Evolutionary conservation across 35 echinoderm and acorn worm genomes (phyloP).

Genomic region (Lytechinus variegatus): DNA sequence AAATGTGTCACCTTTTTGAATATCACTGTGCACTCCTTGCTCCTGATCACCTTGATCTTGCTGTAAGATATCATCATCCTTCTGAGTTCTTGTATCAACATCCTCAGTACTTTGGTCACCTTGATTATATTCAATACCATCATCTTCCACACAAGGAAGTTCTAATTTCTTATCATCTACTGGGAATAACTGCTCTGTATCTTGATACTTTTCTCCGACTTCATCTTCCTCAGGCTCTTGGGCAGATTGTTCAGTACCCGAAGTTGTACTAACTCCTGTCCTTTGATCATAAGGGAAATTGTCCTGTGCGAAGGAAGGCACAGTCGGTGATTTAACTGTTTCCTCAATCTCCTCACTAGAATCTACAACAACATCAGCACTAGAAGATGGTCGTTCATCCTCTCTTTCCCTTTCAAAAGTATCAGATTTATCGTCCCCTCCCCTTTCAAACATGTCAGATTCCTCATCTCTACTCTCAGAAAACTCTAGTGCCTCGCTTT

Average conservation of each 20-base stretch:
- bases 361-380: not conserved
- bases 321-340: not conserved
- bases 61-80: slow-evolving; percentile 4
- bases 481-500: slow-evolving; percentile 23
- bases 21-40: not conserved
- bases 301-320: not conserved
- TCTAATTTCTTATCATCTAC: not conserved
- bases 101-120: slow-evolving; percentile 5
- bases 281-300: not conserved
- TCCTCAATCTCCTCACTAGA: not conserved
- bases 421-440: slow-evolving; percentile 16
- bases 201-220: not conserved
- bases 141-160: slow-evolving; percentile 25
- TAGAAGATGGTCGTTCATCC: not conserved
- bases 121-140: slow-evolving; percentile 10
- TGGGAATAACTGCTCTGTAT: slow-evolving; percentile 9
- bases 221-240: not conserved
- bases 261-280: slow-evolving; percentile 1
- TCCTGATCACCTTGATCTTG: not conserved
- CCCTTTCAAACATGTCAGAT: not conserved
- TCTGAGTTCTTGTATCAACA: not conserved
- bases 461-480: slow-evolving; percentile 48
- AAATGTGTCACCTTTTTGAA: not conserved
- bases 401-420: not conserved
- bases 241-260: not conserved